A percentile compares a stretch with the other conserved stretches of the same genome.
These are phyloP conservation scores for Helicoverpa zea DNA, from an alignment of 1,140 invertebrate species.

Conservation along the genomic window DNA sequence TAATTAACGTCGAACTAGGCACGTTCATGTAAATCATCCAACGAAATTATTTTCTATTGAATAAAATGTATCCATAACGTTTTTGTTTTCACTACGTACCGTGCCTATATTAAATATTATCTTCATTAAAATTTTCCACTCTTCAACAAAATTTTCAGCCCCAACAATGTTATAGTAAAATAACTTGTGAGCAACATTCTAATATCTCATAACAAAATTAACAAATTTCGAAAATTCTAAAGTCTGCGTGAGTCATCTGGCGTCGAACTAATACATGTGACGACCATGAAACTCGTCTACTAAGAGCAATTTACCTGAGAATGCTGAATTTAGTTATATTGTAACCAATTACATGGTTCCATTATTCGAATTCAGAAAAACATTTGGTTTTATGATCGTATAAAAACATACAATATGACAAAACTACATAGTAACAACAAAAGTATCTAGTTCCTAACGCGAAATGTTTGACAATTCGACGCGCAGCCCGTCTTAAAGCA, in stretches of 20 bases:
- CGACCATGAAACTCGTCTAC: neutral
- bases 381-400: neutral
- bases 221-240: constrained; percentile 16
- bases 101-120: neutral
- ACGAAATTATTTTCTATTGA: no score
- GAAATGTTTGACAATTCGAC: constrained; percentile 13
- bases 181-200: constrained; percentile 1
- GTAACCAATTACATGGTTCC: neutral
- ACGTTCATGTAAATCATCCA: no score
- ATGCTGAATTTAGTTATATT: neutral
- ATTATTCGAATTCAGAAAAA: neutral
- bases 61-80: no score
- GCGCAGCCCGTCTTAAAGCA: neutral
- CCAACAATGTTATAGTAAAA: neutral
- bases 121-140: neutral
- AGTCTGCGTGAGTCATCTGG: constrained; percentile 23
- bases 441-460: neutral
- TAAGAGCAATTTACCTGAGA: neutral
- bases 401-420: neutral
- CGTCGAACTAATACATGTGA: constrained; percentile 2
- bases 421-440: constrained; percentile 5
- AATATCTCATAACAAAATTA: neutral
- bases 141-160: constrained; percentile 3
- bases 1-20: neutral
- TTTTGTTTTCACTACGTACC: no score